Evolutionary conservation across 92 coral and sea anemone genomes (phyloP), one percentile per base, ranked within the genome.

Genomic region (Umimayanthus kanabou): DNA sequence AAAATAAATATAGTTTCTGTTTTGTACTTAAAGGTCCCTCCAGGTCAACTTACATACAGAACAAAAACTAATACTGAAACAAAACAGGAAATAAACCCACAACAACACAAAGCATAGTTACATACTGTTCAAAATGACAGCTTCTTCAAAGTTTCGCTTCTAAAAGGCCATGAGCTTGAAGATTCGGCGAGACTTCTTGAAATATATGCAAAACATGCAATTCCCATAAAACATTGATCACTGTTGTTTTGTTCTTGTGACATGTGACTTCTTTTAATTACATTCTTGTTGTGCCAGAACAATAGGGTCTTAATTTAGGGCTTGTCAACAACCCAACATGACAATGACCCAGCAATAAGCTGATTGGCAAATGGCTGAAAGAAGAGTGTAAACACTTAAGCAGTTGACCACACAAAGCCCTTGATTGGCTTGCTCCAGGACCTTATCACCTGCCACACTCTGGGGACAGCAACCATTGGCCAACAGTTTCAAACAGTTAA

Each of bases 171-270:
- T 87, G 89, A 93, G 93, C 88, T 92, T 92, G 94, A 81, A 90
- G 93, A 90, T 90, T 93, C 88, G 88, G 77, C 83, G 87, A 88
- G 94, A 91, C 95, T 93, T 93, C 89, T 91, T 88, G 87, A 89
- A 93, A 85, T 90, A 95, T 95, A 95, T 95, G 98, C 98, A 95
- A 95, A 95, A 95, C 98, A 95, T 93, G 94, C 94, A 93, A 88
- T 86, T 87, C 93, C 85, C 99, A 96, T 96, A 89, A 96, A 95
- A 95, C 98, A 96, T 96, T 96, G 94, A 96, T 94, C 94, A 93
- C 79, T 66, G 84, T 71, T 85, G 92, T 93, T 91, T 95, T 93
- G 98, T 96, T 92, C 89, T 73, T 71, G 81, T 88, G 95, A 90
- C 96, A 96, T 96, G 98, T 96, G 99, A 96, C 97, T 88, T 78